These are phyloP conservation scores for Luidia sarsii DNA, from an alignment of 53 echinoderm and acorn worm genomes.

Conservation along the genomic window DNA sequence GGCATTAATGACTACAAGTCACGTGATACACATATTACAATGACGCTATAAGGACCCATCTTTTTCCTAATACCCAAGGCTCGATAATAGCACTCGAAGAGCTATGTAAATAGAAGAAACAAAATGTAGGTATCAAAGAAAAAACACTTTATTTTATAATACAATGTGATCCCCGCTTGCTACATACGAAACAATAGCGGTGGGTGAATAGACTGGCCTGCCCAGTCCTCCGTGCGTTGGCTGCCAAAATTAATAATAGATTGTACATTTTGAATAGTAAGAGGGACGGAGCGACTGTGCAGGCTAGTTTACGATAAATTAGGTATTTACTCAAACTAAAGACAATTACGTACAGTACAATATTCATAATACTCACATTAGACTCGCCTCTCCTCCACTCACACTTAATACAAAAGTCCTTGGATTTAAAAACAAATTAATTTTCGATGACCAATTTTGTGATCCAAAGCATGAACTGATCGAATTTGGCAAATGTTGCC, in stretches of 20 bases:
- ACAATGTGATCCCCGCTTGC: conserved; percentile 36
- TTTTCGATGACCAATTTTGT: conserved; percentile 31
- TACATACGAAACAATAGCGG: conserved; percentile 54
- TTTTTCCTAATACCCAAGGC: conserved; percentile 30
- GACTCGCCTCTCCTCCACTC: conserved; percentile 47
- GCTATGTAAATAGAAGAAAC: conserved; percentile 53
- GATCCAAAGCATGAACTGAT: conserved; percentile 15
- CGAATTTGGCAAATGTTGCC: background rate
- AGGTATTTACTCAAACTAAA: conserved; percentile 54
- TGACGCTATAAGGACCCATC: conserved; percentile 40
- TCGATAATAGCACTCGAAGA: conserved; percentile 46
- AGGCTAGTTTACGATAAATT: conserved; percentile 54
- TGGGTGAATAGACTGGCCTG: conserved; percentile 55
- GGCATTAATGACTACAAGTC: conserved; percentile 60
- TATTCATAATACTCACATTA: conserved; percentile 57
- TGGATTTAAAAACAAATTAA: conserved; percentile 26
- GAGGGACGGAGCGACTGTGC: conserved; percentile 28
- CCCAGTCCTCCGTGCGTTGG: conserved; percentile 38
- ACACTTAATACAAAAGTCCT: conserved; percentile 50
- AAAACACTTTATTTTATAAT: conserved; percentile 36
- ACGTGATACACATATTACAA: conserved; percentile 59
- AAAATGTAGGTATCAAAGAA: conserved; percentile 23
- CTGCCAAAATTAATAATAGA: conserved; percentile 23
- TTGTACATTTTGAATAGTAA: conserved; percentile 17
- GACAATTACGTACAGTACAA: conserved; percentile 61